phyloP scores from a whole-genome alignment of 2,113 vertebrate species.

The Gopherus flavomarginatus region DNA sequence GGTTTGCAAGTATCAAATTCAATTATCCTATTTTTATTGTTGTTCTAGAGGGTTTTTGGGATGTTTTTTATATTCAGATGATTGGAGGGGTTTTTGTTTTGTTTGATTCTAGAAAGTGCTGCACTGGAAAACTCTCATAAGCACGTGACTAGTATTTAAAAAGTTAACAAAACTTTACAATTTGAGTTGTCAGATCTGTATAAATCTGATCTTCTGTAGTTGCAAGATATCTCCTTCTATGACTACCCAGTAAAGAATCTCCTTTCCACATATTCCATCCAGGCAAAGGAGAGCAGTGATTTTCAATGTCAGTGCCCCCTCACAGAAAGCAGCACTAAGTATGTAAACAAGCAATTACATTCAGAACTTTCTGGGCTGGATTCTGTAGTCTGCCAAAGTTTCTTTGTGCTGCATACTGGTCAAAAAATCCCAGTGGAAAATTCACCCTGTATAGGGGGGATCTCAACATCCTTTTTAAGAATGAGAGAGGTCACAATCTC shows the following conservation, averaged over 20 bases:
- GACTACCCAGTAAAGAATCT: neutral
- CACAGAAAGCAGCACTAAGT: neutral
- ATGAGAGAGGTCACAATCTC: neutral
- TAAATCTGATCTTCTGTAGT: neutral
- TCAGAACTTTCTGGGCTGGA: neutral
- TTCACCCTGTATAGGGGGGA: neutral
- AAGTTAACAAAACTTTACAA: neutral
- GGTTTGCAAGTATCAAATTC: conserved; percentile 40
- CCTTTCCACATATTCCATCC: neutral
- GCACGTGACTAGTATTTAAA: neutral
- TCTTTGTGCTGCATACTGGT: neutral
- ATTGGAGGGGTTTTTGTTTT: neutral
- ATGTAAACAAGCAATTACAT: neutral
- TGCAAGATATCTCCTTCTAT: conserved; percentile 32
- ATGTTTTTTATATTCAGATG: conserved; percentile 34
- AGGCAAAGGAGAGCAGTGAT: neutral
- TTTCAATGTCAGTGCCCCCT: neutral
- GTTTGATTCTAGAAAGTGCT: neutral
- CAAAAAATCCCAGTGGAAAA: neutral
- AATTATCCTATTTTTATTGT: conserved; percentile 25
- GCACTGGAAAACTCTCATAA: conserved; percentile 35
- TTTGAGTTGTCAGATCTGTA: neutral
- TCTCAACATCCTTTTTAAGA: neutral
- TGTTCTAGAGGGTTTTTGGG: neutral
- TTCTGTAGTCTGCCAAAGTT: neutral